These are phyloP conservation scores for Formica selysi DNA, from an alignment of 1,140 invertebrate species.

Conservation along the genomic window DNA sequence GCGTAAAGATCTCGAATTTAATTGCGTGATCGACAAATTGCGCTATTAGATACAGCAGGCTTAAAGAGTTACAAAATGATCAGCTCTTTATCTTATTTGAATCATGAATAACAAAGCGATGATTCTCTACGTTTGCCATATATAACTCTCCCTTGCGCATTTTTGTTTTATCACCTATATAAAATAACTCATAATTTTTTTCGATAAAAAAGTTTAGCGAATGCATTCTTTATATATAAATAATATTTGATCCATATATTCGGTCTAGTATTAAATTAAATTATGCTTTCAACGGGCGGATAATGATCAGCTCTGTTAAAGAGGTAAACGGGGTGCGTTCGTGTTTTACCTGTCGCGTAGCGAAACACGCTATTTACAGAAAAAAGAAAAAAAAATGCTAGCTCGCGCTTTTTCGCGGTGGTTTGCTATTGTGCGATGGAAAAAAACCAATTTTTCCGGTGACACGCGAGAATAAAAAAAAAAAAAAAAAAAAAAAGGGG, in stretches of 20 bases:
- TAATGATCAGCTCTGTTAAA: slow-evolving; percentile 24
- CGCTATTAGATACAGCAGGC: slow-evolving; percentile 49
- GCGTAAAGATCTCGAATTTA: slow-evolving; percentile 61
- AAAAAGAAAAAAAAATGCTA: slow-evolving; percentile 39
- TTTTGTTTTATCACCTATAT: not conserved
- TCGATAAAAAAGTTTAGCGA: not conserved
- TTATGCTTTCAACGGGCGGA: slow-evolving; percentile 4
- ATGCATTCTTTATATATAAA: not conserved
- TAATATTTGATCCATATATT: not conserved
- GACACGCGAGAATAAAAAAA: slow-evolving; percentile 66
- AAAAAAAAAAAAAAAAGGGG: slow-evolving; percentile 16
- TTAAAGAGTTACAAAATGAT: slow-evolving; percentile 1
- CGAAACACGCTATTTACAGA: slow-evolving; percentile 65
- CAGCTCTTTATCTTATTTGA: slow-evolving; percentile 19
- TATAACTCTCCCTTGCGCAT: not conserved
- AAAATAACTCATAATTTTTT: not conserved
- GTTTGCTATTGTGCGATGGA: slow-evolving; percentile 69
- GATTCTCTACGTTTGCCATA: not conserved
- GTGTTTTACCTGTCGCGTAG: slow-evolving; percentile 64
- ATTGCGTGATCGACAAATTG: slow-evolving; percentile 70
- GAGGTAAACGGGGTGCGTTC: slow-evolving; percentile 53
- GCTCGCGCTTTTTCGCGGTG: slow-evolving; percentile 69
- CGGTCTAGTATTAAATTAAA: slow-evolving; percentile 27
- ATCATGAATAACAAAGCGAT: not conserved
- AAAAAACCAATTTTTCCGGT: slow-evolving; percentile 75